phyloP scores from a whole-genome alignment of 2,113 vertebrate genomes.

The Ancistrus triradiatus region DNA sequence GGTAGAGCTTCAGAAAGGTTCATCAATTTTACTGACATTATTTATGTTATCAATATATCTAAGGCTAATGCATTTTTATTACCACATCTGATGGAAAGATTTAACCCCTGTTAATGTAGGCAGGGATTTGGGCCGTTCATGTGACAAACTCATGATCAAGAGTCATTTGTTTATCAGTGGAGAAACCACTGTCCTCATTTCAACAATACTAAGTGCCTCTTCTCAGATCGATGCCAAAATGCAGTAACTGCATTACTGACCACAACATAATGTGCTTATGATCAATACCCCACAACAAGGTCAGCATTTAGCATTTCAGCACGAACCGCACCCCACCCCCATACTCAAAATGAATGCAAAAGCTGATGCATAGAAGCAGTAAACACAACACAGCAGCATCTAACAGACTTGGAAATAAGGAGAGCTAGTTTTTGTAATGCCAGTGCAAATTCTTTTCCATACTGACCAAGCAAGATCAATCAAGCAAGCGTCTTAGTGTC shows the following conservation, averaged over 20 bases:
- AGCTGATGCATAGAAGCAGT: no score
- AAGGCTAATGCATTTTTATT: neutral
- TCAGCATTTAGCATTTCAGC: neutral
- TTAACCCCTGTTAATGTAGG: neutral
- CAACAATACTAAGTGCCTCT: conserved; percentile 1
- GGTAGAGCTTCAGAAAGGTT: neutral
- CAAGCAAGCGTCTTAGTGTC: no score
- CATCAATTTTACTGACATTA: neutral
- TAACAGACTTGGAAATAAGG: no score
- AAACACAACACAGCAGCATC: no score
- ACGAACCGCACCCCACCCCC: neutral
- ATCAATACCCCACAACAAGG: conserved; percentile 11
- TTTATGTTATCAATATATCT: neutral
- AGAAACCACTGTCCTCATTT: conserved; percentile 18
- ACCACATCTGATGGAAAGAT: neutral
- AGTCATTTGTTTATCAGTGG: conserved; percentile 19
- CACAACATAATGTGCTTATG: conserved; percentile 22
- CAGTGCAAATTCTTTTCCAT: no score
- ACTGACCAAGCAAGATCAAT: no score
- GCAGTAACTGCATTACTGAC: conserved; percentile 7
- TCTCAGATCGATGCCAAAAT: conserved; percentile 27
- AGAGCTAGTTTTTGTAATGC: no score
- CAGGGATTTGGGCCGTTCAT: neutral
- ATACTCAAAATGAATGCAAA: no score
- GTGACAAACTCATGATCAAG: neutral